Evolutionary conservation across 2,888 invertebrate genomes (phyloP), one percentile per base, ranked within the genome.

Genomic region (Sphaeridia pumilis): DNA sequence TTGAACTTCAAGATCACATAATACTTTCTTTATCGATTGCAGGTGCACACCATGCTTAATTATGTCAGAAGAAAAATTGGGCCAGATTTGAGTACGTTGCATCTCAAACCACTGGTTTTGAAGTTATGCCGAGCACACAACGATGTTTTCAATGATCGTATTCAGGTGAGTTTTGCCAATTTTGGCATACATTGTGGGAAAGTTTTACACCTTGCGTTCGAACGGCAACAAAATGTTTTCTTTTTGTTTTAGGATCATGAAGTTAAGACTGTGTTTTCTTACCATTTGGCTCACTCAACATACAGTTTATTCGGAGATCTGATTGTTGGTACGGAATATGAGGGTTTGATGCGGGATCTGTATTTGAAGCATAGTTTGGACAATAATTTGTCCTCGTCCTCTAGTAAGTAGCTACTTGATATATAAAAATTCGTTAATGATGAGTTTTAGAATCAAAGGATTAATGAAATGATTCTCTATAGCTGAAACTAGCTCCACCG

Each of bases 281-380:
- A 84, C 2, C 83, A 86, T 68, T 73, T 95, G 56, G 94, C 94
- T 0, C 82, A 88, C 67, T 78, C 80, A 50, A 79, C 88, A 0
- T 94, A 90, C 70, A 72, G 81, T 21, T 77, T 82, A 1, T 85
- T 89, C 68, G 75, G 81, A 41, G 81, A 81, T 64, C 80, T 84
- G 62, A 75, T 87, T 7, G 85, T 85, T 2, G 77, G 78, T 4
- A 77, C 78, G 38, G 76, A 82, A 66, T 92, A 92, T 73, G 79
- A 81, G 65, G 81, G 82, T 54, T 78, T 85, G 5, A 79, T 94
- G 48, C 74, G 83, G 42, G 78, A 80, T 28, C 73, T 93, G 26
- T 90, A 88, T 68, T 78, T 82, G 55, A 77, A 82, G 63, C 83
- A 85, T 66, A 83, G 63, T 25, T 27, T 58, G 44, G 52, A 55